Base-by-base conservation (phyloP, 2,888 invertebrate species). In the Acanthacorydalis orientalis region DNA sequence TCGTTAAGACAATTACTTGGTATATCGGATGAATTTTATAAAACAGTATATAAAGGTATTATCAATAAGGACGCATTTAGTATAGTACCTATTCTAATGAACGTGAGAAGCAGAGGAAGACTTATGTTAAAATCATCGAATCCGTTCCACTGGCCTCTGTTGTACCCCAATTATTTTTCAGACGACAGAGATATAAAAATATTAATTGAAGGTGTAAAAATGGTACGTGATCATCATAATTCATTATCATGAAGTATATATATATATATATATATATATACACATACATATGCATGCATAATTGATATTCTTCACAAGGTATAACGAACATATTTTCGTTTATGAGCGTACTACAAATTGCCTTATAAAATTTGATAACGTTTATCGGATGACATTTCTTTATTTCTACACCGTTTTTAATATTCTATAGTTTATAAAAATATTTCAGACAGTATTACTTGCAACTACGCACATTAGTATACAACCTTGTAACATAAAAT, bases 111-210 rank as follows among this genome's bases (percentile, higher is more conserved):
- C 55, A 70, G 77, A 14, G 88, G 88, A 0, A 69, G 82, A 42
- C 70, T 88, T 43, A 73, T 68, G 15, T 66, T 96, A 45, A 75
- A 75, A 49, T 81, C 81, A 46, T 64, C 69, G 0, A 78, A 85
- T 67, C 87, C 89, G 0, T 67, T 75, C 16, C 78, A 83, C 46
- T 78, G 80, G 64, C 93, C 93, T 0, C 65, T 74, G 47, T 78
- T 93, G 57, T 73, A 85, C 43, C 79, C 87, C 0, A 90, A 92
- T 65, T 93, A 89, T 64, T 82, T 89, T 60, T 68, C 77, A 47
- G 66, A 81, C 56, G 72, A 74, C 3, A 73, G 77, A 32, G 92
- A 93, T 61, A 57, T 87, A n/a, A 64, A 69, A 15, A 76, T 78
- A 6, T 70, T 89, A 65, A 72, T 84, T 10, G 80, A 83, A 60